Percentiles rank a stretch among this genome's conserved stretches.
phyloP scores from a whole-genome alignment of 2,797 vertebrate genomes.

The Nasua narica region DNA sequence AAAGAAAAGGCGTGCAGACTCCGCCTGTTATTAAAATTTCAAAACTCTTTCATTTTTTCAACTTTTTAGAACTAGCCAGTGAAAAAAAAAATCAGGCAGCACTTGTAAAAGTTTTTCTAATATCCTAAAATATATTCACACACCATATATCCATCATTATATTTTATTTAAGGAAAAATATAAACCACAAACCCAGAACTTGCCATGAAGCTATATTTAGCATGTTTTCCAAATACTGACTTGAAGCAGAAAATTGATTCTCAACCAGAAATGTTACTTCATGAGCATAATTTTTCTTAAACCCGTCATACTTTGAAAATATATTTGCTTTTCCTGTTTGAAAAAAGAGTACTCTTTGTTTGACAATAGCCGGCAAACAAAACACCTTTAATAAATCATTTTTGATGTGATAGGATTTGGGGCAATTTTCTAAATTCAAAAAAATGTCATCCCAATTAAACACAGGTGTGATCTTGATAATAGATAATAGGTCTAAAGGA shows the following conservation, averaged over 20 bases:
- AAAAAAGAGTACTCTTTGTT: not conserved
- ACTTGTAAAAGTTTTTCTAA: not conserved
- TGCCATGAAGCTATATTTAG: slow-evolving; percentile 21
- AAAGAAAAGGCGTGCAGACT: not conserved
- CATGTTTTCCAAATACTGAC: slow-evolving; percentile 15
- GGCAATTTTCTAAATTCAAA: not conserved
- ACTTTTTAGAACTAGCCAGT: not conserved
- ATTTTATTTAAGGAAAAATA: slow-evolving; percentile 44
- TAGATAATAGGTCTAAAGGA: not conserved
- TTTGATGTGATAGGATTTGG: not conserved
- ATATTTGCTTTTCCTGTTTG: not conserved
- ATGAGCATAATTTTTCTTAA: not conserved
- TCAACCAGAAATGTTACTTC: not conserved
- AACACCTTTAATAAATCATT: not conserved
- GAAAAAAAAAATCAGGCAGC: not conserved
- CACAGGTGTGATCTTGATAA: not conserved
- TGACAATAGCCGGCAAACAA: not conserved
- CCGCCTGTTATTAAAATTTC: slow-evolving; percentile 34
- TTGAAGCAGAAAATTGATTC: slow-evolving; percentile 18
- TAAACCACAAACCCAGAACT: not conserved
- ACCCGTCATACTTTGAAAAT: not conserved
- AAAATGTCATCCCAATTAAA: not conserved
- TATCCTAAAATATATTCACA: slow-evolving; percentile 13
- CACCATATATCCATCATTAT: not conserved
- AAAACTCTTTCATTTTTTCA: slow-evolving; percentile 1